Evolutionary conservation across 2,797 vertebrate species (phyloP), one percentile per base, ranked within the genome.

Genomic region (Falco biarmicus): DNA sequence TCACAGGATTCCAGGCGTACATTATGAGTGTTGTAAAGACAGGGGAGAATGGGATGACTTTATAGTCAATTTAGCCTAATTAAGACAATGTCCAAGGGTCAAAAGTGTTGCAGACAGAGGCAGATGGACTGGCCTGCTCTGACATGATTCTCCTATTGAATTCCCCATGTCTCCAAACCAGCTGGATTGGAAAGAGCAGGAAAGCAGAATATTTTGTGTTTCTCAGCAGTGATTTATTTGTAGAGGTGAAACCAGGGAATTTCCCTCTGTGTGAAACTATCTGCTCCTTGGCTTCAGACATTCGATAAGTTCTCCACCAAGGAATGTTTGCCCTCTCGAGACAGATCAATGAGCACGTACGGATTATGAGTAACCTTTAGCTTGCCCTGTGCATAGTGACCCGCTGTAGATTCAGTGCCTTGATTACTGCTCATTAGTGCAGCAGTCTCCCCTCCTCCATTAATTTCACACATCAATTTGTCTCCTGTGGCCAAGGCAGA

Each of bases 181-280:
- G 89, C 81, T 96, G 95, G 87, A 76, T 61, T 97, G 89, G 92
- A 95, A 84, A 0, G 5, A 91, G 53, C 34, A 92, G 73, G 73
- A 90, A 78, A 84, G 94, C 61, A 90, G 94, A 94, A 86, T 95
- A 78, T 83, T 91, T 95, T 81, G 53, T 91, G 90, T 71, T 94
- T 76, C 73, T 91, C 57, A 87, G 86, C 45, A 31, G 50, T 91
- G 84, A 95, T 97, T 92, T 92, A 95, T 97, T 95, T 81, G 90
- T 83, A 85, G 90, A 96, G 95, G 90, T 97, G 88, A 95, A 94
- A 94, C 78, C 51, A 85, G 93, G 94, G 93, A 93, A 90, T 96
- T 96, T 95, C 64, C 43, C 63, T 90, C 51, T 20, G 6, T 93
- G 91, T 95, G 90, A 95, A 95, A 90, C 77, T 70, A 34, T 94